phyloP scores from a whole-genome alignment of 2,888 invertebrate species.

The Allolobophora icterica region DNA sequence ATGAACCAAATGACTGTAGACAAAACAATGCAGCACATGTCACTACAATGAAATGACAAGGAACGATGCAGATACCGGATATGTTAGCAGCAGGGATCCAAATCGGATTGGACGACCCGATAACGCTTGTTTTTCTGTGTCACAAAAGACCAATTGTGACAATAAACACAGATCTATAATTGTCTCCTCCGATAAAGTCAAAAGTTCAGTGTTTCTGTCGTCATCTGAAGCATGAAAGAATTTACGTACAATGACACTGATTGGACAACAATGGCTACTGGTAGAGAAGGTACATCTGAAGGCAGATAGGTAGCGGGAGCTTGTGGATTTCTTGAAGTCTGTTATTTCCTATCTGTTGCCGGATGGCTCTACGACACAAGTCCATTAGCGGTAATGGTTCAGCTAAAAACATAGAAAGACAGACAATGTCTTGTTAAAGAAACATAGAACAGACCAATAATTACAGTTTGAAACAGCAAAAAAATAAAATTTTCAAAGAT shows the following conservation, averaged over 20 bases:
- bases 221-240: constrained; percentile 23
- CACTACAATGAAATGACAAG: neutral
- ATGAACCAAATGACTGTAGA: neutral
- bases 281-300: constrained; percentile 63
- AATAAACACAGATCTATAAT: neutral
- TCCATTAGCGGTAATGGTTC: constrained; percentile 98
- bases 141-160: neutral
- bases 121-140: neutral
- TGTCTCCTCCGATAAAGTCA: neutral
- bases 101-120: neutral
- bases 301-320: constrained; percentile 61
- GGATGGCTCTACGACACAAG: constrained; percentile 92
- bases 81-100: constrained; percentile 25
- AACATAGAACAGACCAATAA: neutral
- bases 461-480: neutral
- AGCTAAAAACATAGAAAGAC: constrained; percentile 72
- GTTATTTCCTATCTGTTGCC: constrained; percentile 83
- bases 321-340: constrained; percentile 76
- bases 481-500: neutral
- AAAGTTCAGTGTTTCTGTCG: neutral
- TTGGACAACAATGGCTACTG: constrained; percentile 49
- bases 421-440: neutral
- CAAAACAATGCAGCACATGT: neutral
- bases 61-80: constrained; percentile 18
- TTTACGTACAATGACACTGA: neutral